Conservation (phyloP, 2,113 vertebrate genomes). For the Psettodes erumei region DNA sequence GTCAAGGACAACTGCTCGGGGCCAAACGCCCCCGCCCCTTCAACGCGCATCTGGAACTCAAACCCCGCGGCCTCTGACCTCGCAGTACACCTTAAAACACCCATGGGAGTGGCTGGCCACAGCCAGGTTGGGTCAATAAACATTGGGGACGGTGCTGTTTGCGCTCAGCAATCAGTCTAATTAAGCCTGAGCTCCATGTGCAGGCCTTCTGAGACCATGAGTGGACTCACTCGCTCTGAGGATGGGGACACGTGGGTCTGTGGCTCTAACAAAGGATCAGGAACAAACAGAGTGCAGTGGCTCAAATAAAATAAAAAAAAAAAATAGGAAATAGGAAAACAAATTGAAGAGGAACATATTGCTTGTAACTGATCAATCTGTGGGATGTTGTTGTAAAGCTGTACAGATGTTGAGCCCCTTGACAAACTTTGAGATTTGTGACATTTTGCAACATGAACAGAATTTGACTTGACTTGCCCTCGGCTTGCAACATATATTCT, state of each 20-base stretch:
- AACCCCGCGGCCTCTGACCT: constrained; percentile 56
- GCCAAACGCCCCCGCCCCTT: neutral
- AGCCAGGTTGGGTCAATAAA: constrained; percentile 61
- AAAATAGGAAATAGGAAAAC: too few species aligned
- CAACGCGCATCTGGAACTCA: constrained; percentile 13
- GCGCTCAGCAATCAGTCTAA: constrained; percentile 53
- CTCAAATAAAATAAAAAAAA: neutral
- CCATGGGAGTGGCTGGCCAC: constrained; percentile 46
- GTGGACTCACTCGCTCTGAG: constrained; percentile 1
- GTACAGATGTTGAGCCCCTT: too few species aligned
- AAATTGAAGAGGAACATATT: neutral
- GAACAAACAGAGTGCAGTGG: neutral
- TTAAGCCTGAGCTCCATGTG: constrained; percentile 28
- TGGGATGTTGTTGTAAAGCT: neutral
- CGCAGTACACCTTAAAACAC: constrained; percentile 44
- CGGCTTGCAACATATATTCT: neutral
- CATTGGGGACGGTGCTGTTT: constrained; percentile 38
- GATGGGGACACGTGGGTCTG: neutral
- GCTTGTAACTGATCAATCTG: constrained; percentile 6
- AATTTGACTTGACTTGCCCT: neutral
- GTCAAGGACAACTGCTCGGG: constrained; percentile 48
- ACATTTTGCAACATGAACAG: neutral
- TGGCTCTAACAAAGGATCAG: constrained; percentile 16
- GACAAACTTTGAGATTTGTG: neutral
- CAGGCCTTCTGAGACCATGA: constrained; percentile 19